Base-by-base conservation (phyloP, 1,140 invertebrate species). In the Brachionus rubens region DNA sequence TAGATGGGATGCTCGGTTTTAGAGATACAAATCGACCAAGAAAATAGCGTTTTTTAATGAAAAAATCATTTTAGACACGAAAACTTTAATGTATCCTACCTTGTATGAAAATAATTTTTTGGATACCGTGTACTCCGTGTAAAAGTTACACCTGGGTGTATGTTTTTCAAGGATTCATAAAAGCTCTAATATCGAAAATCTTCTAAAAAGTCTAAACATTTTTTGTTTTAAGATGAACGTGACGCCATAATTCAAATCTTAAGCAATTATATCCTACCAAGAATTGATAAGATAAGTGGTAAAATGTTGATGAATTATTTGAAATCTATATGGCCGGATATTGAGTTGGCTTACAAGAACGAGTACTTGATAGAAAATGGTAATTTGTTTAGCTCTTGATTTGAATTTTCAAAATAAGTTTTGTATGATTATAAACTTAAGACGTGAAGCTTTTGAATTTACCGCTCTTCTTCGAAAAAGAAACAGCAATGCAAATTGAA, bases 401-500 rank as follows among this genome's bases (percentile, higher is more conserved):
- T 50, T 50, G 1, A n/a, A n/a, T n/a, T 4, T 24, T 19, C 14
- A 50, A 33, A 33, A 59, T 14, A 33, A n/a, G 3, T n/a, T 56
- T 30, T 5, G 14, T 7, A 14, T 40, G 1, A 46, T 65, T 28
- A 24, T 46, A 36, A 19, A 36, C 43, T 65, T 24, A 24, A 65
- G 59, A 26, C 5, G 19, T 43, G 7, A 65, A 21, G 9, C 41
- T 65, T 43, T 43, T 65, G 12, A 65, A 65, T 43, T 43, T 65
- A 28, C 59, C 59, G 43, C 41, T 65, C 41, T 43, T 43, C 12
- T 41, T 65, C 19, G 59, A 65, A 26, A 65, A 65, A 41, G 59
- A 65, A 21, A 65, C 59, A 14, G 59, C 41, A 0, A 65, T 65
- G 59, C 59, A 65, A 16, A 65, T 65, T 12, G 59, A 65, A n/a